Conservation (phyloP, 2,797 vertebrate species). For the Lepidocolaptes lacrymiger region DNA sequence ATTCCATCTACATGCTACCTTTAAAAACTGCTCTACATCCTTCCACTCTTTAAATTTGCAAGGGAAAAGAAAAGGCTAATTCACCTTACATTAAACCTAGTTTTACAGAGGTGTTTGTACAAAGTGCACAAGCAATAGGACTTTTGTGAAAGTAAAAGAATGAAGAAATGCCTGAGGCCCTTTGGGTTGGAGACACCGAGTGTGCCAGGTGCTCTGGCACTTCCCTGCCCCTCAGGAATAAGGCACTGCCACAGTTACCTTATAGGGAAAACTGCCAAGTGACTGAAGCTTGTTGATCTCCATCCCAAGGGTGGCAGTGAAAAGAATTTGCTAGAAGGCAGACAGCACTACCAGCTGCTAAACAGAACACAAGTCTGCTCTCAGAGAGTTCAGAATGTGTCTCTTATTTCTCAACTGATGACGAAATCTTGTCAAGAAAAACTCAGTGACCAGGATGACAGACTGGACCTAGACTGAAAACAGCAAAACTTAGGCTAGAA, state of each 20-base stretch:
- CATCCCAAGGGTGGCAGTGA: neutral
- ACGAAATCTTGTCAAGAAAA: neutral
- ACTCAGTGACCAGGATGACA: neutral
- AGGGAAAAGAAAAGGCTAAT: neutral
- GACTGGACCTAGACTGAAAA: neutral
- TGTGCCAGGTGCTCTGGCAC: neutral
- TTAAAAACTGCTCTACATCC: neutral
- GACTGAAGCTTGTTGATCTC: neutral
- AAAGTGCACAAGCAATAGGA: neutral
- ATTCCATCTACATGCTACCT: neutral
- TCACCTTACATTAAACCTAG: neutral
- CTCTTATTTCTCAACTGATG: neutral
- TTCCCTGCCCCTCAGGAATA: neutral
- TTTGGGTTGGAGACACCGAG: neutral
- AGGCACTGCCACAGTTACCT: accelerated
- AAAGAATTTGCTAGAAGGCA: neutral
- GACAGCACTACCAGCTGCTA: neutral
- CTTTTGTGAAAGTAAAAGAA: neutral
- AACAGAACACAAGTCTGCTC: neutral
- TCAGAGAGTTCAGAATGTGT: neutral
- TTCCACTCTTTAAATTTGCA: neutral
- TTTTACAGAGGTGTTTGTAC: neutral
- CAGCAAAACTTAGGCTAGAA: neutral
- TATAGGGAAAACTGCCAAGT: neutral
- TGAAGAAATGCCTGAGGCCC: neutral